Percentiles rank a stretch among this genome's conserved stretches.
phyloP scores from a whole-genome alignment of 2,888 invertebrate species.

The Drosophila multiciliata region DNA sequence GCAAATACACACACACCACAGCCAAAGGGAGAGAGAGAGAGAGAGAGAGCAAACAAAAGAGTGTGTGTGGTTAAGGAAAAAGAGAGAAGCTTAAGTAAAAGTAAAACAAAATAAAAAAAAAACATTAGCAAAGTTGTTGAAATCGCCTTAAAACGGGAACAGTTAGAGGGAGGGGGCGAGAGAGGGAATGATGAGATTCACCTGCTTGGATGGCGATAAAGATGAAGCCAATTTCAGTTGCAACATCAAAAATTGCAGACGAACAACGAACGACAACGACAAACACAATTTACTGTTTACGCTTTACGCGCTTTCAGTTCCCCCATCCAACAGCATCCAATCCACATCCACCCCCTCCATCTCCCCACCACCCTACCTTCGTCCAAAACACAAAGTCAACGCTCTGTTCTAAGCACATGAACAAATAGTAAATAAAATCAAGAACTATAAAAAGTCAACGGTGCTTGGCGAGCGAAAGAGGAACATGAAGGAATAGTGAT shows the following conservation, averaged over 20 bases:
- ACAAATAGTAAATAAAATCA: constrained; percentile 77
- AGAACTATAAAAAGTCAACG: constrained; percentile 67
- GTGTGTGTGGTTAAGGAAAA: not conserved
- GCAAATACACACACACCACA: constrained; percentile 54
- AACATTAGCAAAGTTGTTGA: constrained; percentile 63
- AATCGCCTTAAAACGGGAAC: constrained; percentile 35
- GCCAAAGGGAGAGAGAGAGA: not conserved
- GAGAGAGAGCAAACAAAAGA: not conserved
- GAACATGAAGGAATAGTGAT: not conserved
- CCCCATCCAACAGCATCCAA: not conserved
- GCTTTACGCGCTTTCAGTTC: constrained; percentile 60
- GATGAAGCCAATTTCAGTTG: constrained; percentile 73
- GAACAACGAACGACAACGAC: constrained; percentile 6
- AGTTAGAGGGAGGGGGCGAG: not conserved
- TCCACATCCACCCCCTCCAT: not conserved
- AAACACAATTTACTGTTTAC: constrained; percentile 72
- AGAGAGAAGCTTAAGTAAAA: not conserved
- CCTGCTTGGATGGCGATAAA: constrained; percentile 69
- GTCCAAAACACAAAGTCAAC: not conserved
- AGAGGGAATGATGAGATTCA: constrained; percentile 3
- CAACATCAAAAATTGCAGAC: constrained; percentile 34
- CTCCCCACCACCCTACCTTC: not conserved
- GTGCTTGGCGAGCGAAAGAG: not conserved
- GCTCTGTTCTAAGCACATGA: constrained; percentile 33
- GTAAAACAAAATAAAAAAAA: constrained; percentile 53